phyloP scores from a whole-genome alignment of 2,888 invertebrate species.

The Drosophila lutescens region DNA sequence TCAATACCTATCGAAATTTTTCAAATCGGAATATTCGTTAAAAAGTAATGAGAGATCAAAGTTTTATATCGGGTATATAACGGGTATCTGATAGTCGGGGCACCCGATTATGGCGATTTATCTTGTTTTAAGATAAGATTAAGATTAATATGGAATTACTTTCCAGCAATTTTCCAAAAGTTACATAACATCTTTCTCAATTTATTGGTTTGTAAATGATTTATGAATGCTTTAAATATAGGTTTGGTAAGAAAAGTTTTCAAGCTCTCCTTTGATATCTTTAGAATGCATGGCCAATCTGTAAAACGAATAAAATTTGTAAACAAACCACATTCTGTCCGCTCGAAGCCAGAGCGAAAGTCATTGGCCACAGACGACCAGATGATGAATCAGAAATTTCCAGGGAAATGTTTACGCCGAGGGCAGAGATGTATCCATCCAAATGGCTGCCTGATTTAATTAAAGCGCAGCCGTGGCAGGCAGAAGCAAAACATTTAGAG shows the following conservation, averaged over 20 bases:
- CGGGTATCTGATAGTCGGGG: too few relatives aligned
- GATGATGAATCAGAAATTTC: constrained; percentile 25
- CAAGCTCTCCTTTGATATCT: background rate
- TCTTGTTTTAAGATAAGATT: too few relatives aligned
- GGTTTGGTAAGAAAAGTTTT: background rate
- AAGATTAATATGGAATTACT: too few relatives aligned
- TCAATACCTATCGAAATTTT: too few relatives aligned
- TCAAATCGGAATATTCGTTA: too few relatives aligned
- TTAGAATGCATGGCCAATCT: constrained; percentile 28
- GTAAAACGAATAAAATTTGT: constrained; percentile 22
- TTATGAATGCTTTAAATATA: background rate
- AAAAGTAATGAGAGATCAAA: too few relatives aligned
- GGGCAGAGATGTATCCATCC: constrained; percentile 26
- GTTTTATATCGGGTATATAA: too few relatives aligned
- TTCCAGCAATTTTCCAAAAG: too few relatives aligned
- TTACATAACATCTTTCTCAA: too few relatives aligned
- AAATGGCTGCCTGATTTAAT: constrained; percentile 55
- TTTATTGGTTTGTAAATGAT: constrained; percentile 2
- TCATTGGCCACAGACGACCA: constrained; percentile 54
- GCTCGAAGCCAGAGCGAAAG: constrained; percentile 55
- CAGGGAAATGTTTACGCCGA: constrained; percentile 18
- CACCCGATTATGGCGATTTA: too few relatives aligned
- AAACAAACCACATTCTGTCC: constrained; percentile 28
- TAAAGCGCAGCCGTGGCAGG: constrained; percentile 44
- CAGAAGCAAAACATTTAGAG: constrained; percentile 39